A percentile compares a stretch with the other conserved stretches of the same genome.
Conservation (phyloP, 2,888 invertebrate genomes). For the Globia sparganii region DNA sequence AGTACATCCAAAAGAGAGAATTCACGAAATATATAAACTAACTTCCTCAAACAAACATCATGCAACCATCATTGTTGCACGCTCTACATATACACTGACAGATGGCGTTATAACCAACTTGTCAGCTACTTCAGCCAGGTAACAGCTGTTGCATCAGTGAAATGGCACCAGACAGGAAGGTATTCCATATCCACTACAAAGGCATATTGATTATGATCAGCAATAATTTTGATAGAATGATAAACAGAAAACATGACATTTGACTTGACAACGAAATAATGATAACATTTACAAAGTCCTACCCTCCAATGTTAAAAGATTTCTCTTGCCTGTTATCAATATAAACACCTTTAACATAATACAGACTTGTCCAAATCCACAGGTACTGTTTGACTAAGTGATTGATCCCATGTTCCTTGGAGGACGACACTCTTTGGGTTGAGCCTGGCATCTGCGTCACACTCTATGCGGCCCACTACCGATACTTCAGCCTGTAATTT, state of each 20-base stretch:
- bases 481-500: conserved; percentile 81
- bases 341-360: conserved; percentile 35
- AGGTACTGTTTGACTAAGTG: conserved; percentile 86
- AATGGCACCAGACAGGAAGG: not conserved
- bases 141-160: not conserved
- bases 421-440: conserved; percentile 93
- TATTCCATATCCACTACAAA: not conserved
- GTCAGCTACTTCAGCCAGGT: not conserved
- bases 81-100: too few relatives aligned
- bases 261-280: not conserved
- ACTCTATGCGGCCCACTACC: conserved; percentile 93
- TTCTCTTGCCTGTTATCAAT: not conserved
- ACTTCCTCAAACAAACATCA: not conserved
- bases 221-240: not conserved
- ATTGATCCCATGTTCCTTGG: conserved; percentile 91
- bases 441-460: conserved; percentile 93
- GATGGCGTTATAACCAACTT: conserved; percentile 12
- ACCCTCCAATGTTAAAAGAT: not conserved
- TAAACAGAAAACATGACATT: not conserved
- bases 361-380: conserved; percentile 87
- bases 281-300: not conserved
- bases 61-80: not conserved
- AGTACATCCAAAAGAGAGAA: not conserved
- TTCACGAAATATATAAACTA: not conserved
- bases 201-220: not conserved